phyloP scores from a whole-genome alignment of 2,888 invertebrate genomes.

The Metopia argyrocephala region DNA sequence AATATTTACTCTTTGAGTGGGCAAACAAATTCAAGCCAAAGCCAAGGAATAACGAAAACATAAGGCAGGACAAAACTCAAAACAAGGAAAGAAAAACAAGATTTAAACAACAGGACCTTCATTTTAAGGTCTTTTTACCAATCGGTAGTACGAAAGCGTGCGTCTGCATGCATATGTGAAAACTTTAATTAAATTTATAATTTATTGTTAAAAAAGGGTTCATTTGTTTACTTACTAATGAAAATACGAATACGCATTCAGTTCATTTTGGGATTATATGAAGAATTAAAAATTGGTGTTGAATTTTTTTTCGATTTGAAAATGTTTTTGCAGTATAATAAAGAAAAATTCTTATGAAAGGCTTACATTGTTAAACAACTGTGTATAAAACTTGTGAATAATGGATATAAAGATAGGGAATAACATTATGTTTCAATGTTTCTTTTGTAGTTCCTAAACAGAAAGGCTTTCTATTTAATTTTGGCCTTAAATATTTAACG shows the following conservation, averaged over 20 bases:
- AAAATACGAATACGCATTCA: not conserved
- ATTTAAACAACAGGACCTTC: slow-evolving; percentile 6
- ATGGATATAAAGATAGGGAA: no score
- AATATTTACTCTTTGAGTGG: not conserved
- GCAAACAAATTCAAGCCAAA: not conserved
- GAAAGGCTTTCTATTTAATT: no score
- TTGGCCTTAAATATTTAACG: no score
- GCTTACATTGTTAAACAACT: no score
- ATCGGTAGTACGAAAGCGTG: not conserved
- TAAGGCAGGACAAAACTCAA: slow-evolving; percentile 1
- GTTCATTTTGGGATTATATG: not conserved
- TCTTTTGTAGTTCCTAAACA: not conserved
- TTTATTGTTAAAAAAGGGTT: not conserved
- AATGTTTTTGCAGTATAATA: no score
- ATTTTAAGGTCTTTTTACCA: not conserved
- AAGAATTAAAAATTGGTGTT: not conserved
- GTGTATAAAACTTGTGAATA: no score
- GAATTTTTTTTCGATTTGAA: no score
- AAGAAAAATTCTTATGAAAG: no score
- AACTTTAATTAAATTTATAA: not conserved
- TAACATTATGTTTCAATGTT: not conserved
- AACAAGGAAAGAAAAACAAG: no score
- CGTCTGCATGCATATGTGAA: not conserved
- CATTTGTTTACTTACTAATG: no score
- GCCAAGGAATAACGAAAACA: not conserved